Percentiles rank a stretch among this genome's conserved stretches.
phyloP scores from a whole-genome alignment of 2,888 invertebrate species.

The Drosophila conformis region DNA sequence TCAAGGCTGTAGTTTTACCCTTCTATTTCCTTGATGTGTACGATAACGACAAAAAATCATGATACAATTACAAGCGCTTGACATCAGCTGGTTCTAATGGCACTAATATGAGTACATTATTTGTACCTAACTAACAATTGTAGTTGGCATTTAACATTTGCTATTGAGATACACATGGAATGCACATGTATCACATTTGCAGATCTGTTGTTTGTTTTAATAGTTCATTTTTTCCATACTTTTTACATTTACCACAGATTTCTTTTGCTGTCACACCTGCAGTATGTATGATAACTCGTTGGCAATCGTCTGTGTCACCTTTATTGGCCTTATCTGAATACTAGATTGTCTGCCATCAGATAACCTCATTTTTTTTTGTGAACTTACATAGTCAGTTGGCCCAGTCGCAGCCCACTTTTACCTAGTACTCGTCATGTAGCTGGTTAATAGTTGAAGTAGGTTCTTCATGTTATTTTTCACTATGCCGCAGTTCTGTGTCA shows the following conservation, averaged over 20 bases:
- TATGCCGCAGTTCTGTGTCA: constrained; percentile 59
- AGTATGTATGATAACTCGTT: constrained; percentile 18
- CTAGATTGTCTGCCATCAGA: constrained; percentile 41
- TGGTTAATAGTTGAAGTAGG: constrained; percentile 45
- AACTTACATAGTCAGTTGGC: constrained; percentile 24
- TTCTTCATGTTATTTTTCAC: constrained; percentile 11
- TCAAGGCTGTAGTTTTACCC: constrained; percentile 34
- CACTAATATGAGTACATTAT: constrained; percentile 3
- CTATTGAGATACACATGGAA: not conserved
- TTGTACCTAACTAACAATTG: not conserved
- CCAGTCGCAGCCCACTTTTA: constrained; percentile 40
- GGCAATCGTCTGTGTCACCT: constrained; percentile 14
- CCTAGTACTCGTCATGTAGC: constrained; percentile 37
- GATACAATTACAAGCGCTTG: constrained; percentile 32
- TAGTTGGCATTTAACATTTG: not conserved
- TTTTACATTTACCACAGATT: constrained; percentile 3
- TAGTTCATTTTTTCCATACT: not conserved
- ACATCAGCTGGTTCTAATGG: constrained; percentile 28
- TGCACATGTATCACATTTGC: not conserved
- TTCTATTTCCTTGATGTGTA: constrained; percentile 3
- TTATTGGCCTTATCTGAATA: constrained; percentile 40
- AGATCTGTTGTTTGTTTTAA: not conserved
- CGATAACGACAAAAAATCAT: constrained; percentile 12
- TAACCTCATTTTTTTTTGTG: constrained; percentile 30
- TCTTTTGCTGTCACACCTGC: constrained; percentile 2